Evolutionary conservation across 2,888 invertebrate species (phyloP).

Genomic region (Pyrocoelia pectoralis): DNA sequence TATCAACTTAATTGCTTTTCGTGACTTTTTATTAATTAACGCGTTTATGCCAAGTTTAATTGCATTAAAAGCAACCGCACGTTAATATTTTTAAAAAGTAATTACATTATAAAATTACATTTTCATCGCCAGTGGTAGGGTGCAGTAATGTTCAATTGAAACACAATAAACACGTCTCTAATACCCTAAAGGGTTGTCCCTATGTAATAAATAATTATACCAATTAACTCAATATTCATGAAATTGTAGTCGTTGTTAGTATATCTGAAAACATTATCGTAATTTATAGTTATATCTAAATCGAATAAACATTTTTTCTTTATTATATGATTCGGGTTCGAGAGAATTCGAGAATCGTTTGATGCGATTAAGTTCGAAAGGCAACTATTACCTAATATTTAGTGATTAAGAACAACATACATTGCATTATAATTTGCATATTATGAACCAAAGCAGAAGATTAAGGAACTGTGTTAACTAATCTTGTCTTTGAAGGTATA

Average conservation of each 20-base stretch:
- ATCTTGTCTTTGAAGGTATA: conserved; percentile 10
- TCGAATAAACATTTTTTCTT: too few species aligned
- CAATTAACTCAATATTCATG: background rate
- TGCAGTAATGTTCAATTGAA: background rate
- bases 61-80: too few species aligned
- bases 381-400: background rate
- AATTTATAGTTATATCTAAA: background rate
- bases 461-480: conserved; percentile 11
- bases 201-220: background rate
- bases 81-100: too few species aligned
- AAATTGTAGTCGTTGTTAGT: background rate
- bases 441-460: background rate
- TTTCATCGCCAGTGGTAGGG: too few species aligned
- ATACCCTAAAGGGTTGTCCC: background rate
- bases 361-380: background rate
- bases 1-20: too few species aligned
- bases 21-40: too few species aligned
- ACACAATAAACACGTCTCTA: background rate
- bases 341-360: background rate
- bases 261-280: background rate
- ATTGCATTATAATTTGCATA: background rate
- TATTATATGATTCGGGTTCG: background rate
- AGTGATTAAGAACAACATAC: background rate
- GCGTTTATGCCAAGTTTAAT: too few species aligned
- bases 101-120: too few species aligned